Conservation (phyloP, 2,797 vertebrate species). For the Melanotaenia trifasciata region DNA sequence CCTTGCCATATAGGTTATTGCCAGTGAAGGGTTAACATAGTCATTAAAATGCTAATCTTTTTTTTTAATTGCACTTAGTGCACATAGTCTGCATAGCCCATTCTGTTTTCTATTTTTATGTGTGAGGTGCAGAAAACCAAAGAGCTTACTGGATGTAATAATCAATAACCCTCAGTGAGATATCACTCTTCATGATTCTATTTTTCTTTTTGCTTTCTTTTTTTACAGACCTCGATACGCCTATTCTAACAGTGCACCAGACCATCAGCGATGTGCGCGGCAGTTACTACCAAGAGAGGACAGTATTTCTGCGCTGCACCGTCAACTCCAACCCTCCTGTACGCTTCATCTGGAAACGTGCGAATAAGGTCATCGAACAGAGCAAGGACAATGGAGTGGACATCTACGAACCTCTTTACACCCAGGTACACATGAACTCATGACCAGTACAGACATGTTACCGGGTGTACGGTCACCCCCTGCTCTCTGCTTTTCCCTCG, state of each 20-base stretch:
- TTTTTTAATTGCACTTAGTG: slow-evolving; percentile 8
- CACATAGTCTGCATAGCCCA: not conserved
- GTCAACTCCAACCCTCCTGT: slow-evolving; percentile 98
- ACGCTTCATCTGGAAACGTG: slow-evolving; percentile 98
- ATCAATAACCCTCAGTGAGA: not conserved
- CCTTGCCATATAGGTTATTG: slow-evolving; percentile 18
- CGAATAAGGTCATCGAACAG: slow-evolving; percentile 88
- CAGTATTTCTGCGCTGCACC: slow-evolving; percentile 96
- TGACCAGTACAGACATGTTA: not conserved
- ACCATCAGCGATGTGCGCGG: slow-evolving; percentile 96
- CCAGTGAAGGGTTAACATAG: slow-evolving; percentile 2
- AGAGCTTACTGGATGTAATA: not conserved
- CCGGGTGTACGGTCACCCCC: slow-evolving; percentile 1
- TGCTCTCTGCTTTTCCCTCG: not conserved
- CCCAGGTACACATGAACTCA: slow-evolving; percentile 84
- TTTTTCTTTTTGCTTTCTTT: not conserved
- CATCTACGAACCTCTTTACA: slow-evolving; percentile 98
- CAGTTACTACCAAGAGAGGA: slow-evolving; percentile 98
- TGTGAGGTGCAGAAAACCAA: slow-evolving; percentile 5
- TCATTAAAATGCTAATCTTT: slow-evolving; percentile 10
- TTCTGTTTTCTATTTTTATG: not conserved
- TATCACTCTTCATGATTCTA: not conserved
- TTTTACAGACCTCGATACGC: slow-evolving; percentile 91
- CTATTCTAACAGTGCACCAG: slow-evolving; percentile 95
- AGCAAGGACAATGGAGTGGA: slow-evolving; percentile 97